Evolutionary conservation across 2,113 vertebrate species (phyloP), one percentile per base, ranked within the genome.

Genomic region (Pycnonotus jocosus): DNA sequence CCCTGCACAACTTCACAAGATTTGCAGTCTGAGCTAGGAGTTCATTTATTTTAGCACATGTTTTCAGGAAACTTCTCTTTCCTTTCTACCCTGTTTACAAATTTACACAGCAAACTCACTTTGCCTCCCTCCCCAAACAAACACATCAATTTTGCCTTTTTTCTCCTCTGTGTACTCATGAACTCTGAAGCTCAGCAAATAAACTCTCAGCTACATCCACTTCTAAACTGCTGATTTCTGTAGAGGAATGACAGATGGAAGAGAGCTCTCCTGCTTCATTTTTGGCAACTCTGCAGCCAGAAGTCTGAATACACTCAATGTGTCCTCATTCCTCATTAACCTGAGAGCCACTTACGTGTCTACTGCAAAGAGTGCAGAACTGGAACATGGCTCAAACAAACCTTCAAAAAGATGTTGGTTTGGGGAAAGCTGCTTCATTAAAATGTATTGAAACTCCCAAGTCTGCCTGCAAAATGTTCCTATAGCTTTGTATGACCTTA

Each of bases 161-260:
- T 68, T 40, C 35, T 81, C 40, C n/a, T 85, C 50, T 69, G 35
- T 61, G 54, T 76, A 54, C 53, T 61, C 78, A 30, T 7, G n/a
- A 79, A 79, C 92, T 65, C 40, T 23, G 35, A 81, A 76, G 54
- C 50, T 87, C 61, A 87, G 70, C 73, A 88, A 91, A 95, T 15
- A 95, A 92, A 81, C 68, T 71, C 77, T 40, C 33, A 37, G 72
- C 47, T 78, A 31, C 64, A 47, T 38, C 44, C 37, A 62, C 62
- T 81, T 83, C 86, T 82, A 50, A 91, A 58, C 22, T 51, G 81
- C 73, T 82, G 84, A 33, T 80, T 82, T 61, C 85, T 81, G 54
- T 24, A 66, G 50, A 71, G 77, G 65, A 85, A 94, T n/a, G 79
- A 83, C 88, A 95, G 90, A 86, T 88, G 91, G 91, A 83, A 86